Evolutionary conservation across 2,888 invertebrate species (phyloP), one percentile per base, ranked within the genome.

Genomic region (Xestobium rufovillosum): DNA sequence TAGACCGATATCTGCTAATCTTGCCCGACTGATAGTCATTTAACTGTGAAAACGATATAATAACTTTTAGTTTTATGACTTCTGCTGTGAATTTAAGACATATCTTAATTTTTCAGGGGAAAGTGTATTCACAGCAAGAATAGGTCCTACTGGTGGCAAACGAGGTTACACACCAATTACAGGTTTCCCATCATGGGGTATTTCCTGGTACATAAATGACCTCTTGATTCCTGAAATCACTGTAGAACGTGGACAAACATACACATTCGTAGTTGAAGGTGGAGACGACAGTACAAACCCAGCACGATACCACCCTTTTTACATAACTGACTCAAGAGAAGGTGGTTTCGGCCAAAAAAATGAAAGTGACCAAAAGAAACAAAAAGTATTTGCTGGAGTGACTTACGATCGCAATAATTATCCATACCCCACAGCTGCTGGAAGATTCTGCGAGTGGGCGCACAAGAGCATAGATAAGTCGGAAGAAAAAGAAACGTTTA

Each of bases 201-300:
- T 91, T 44, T 85, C 88, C 11, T 92, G 89, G 89, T 94, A 89
- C 69, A 79, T 94, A 57, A 91, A 94, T 66, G 90, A 90, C 55
- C 71, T 80, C 46, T 73, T 94, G 12, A 88, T 91, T 46, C 94
- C 94, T 0, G 91, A 92, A 67, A 68, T 94, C 16, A 84, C 83
- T 34, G 83, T 94, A 42, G 87, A 89, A 59, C 72, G 91, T 29
- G 91, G 90, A 2, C 76, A 81, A 57, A 87, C 82, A 0, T 91
- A 92, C 67, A 83, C 80, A 17, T 92, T 92, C 62, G 62, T 76
- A 14, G 82, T 92, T 1, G 91, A 92, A 65, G 90, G 90, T 25
- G 88, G 89, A 4, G 78, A 81, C 48, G 83, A 90, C 59, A 71
- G 76, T 34, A 75, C 80, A 15, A 84, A 87, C 61, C 83, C 85